These are phyloP conservation scores for Myripristis murdjan DNA, from an alignment of 2,797 vertebrate species.

Conservation along the genomic window DNA sequence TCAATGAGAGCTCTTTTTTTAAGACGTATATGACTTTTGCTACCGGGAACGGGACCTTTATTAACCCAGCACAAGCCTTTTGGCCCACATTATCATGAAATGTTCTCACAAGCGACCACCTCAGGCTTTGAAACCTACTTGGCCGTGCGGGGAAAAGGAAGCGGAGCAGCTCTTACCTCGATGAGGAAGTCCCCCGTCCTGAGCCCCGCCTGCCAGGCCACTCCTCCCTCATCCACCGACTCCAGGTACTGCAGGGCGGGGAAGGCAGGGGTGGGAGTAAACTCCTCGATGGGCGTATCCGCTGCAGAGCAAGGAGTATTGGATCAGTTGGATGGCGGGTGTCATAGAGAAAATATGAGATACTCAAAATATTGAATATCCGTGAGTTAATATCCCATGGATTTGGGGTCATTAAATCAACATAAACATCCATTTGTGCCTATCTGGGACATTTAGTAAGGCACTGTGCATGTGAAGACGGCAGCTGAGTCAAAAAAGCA, in stretches of 20 bases:
- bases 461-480: neutral
- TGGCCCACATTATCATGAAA: neutral
- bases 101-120: neutral
- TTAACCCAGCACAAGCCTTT: no score
- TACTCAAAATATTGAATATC: neutral
- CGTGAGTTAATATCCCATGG: neutral
- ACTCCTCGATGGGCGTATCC: conserved; percentile 98
- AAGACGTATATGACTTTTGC: no score
- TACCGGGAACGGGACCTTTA: no score
- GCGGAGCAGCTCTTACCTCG: conserved; percentile 87
- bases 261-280: conserved; percentile 96
- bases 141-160: conserved; percentile 5
- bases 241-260: conserved; percentile 98
- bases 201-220: conserved; percentile 97
- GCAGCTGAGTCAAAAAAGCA: neutral
- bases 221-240: conserved; percentile 97
- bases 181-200: conserved; percentile 98
- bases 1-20: no score
- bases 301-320: conserved; percentile 79
- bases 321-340: conserved; percentile 18
- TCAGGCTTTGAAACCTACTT: neutral
- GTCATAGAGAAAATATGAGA: neutral
- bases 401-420: no score
- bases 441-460: neutral
- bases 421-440: neutral